Conservation (phyloP, 2,888 invertebrate genomes). For the Acrobasis suavella region DNA sequence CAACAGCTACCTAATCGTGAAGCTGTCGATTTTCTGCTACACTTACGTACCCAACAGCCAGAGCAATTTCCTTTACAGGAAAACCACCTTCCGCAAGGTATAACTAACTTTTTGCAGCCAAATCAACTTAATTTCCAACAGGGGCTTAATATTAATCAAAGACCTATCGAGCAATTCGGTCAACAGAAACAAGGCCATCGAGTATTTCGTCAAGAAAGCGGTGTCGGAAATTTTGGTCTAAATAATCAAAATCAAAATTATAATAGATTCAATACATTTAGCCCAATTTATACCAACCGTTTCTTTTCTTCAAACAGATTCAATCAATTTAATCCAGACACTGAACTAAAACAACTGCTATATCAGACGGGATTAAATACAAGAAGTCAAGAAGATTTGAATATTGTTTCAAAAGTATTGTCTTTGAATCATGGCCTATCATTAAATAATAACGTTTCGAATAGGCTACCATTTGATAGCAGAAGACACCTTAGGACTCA, state of each 20-base stretch:
- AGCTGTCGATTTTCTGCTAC: slow-evolving; percentile 77
- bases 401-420: slow-evolving; percentile 90
- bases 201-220: slow-evolving; percentile 81
- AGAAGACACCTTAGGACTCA: slow-evolving; percentile 58
- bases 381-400: slow-evolving; percentile 87
- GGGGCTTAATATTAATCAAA: slow-evolving; percentile 60
- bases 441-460: slow-evolving; percentile 65
- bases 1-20: slow-evolving; percentile 83
- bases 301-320: slow-evolving; percentile 60
- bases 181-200: slow-evolving; percentile 64
- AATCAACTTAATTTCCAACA: slow-evolving; percentile 58
- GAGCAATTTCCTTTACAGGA: slow-evolving; percentile 75
- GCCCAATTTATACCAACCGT: slow-evolving; percentile 54
- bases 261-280: slow-evolving; percentile 66
- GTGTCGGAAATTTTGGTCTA: slow-evolving; percentile 85
- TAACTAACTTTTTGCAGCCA: slow-evolving; percentile 67
- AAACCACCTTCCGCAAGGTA: slow-evolving; percentile 74
- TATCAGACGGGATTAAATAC: slow-evolving; percentile 85
- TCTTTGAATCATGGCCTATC: slow-evolving; percentile 89
- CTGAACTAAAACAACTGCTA: slow-evolving; percentile 85
- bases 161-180: slow-evolving; percentile 52
- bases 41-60: slow-evolving; percentile 69
- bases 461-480: slow-evolving; percentile 70
- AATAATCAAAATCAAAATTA: slow-evolving; percentile 65
- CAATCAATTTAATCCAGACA: slow-evolving; percentile 68